phyloP scores from a whole-genome alignment of 2,888 invertebrate species.

The Pandemis heparana region DNA sequence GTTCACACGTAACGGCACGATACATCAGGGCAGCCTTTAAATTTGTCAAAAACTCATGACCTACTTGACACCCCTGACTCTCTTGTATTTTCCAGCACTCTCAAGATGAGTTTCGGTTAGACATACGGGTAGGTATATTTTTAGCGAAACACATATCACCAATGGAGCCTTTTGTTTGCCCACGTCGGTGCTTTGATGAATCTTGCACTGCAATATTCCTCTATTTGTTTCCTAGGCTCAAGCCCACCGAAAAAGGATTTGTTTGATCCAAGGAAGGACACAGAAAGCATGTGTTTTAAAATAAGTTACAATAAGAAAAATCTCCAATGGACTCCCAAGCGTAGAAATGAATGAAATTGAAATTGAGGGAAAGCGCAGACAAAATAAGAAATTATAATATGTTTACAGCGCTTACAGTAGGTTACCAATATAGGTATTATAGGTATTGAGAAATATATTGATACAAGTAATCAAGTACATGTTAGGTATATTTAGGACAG shows the following conservation, averaged over 20 bases:
- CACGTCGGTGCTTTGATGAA: slow-evolving; percentile 10
- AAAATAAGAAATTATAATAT: background rate
- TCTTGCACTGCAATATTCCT: background rate
- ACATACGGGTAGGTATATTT: background rate
- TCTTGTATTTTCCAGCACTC: slow-evolving; percentile 30
- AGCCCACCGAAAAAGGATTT: background rate
- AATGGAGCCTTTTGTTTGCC: slow-evolving; percentile 21
- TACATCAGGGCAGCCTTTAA: background rate
- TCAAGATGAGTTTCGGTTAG: slow-evolving; percentile 30
- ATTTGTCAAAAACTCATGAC: slow-evolving; percentile 25
- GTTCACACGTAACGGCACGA: background rate
- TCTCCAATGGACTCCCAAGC: no score
- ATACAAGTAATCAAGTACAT: background rate
- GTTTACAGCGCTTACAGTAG: no score
- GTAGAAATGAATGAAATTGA: background rate
- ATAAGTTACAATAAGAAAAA: background rate
- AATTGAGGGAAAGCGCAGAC: background rate
- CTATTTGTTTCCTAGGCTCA: background rate
- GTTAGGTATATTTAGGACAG: background rate
- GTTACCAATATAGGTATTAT: no score
- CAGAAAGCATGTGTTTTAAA: background rate
- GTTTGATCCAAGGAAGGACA: no score
- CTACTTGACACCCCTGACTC: slow-evolving; percentile 21
- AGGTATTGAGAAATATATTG: background rate
- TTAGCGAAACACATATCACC: slow-evolving; percentile 22